Evolutionary conservation across 2,888 invertebrate species (phyloP).

Genomic region (Drosophila paranaensis): DNA sequence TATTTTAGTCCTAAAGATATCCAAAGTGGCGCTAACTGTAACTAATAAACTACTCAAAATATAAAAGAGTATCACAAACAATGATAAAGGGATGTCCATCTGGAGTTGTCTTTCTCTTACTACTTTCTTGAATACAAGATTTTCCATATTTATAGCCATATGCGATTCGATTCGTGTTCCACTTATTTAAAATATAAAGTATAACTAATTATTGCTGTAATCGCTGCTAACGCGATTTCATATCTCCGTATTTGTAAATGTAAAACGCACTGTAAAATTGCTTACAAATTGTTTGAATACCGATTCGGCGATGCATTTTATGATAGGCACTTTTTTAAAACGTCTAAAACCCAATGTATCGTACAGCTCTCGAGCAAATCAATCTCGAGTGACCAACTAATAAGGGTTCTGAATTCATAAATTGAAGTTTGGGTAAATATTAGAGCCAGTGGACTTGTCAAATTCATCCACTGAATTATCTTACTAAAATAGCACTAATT

Average conservation of each 20-base stretch:
- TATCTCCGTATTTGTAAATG: too few relatives aligned
- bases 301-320: too few relatives aligned
- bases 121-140: background rate
- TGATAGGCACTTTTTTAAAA: too few relatives aligned
- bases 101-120: background rate
- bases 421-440: too few relatives aligned
- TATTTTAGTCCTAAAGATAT: slow-evolving; percentile 9
- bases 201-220: background rate
- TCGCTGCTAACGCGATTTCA: too few relatives aligned
- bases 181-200: background rate
- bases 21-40: background rate
- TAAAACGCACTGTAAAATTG: too few relatives aligned
- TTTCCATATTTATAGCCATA: background rate
- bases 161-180: slow-evolving; percentile 4
- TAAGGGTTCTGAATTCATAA: too few relatives aligned
- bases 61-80: background rate
- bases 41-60: background rate
- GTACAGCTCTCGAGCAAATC: too few relatives aligned
- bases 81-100: background rate
- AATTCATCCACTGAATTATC: background rate
- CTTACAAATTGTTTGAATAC: too few relatives aligned
- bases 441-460: background rate
- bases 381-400: too few relatives aligned
- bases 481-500: background rate
- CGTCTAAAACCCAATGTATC: too few relatives aligned